phyloP scores from a whole-genome alignment of 2,797 vertebrate species.

The Melanotaenia parkinsoni region DNA sequence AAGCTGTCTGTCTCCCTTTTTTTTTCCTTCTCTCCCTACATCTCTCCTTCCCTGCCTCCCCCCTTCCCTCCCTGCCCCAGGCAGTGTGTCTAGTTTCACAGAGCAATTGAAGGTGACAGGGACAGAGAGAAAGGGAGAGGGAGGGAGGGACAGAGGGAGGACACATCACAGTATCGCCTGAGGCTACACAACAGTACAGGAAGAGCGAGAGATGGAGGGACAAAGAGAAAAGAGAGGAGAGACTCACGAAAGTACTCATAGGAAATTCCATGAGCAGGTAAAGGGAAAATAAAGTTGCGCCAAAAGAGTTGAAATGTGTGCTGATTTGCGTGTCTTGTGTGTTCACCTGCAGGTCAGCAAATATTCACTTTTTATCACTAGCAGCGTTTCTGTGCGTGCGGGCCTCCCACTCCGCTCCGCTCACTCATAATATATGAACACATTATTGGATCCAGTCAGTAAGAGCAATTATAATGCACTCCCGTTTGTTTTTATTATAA shows the following conservation, averaged over 20 bases:
- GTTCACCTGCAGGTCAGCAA: constrained; percentile 20
- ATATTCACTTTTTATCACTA: constrained; percentile 40
- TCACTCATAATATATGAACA: constrained; percentile 74
- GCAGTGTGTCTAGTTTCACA: constrained; percentile 84
- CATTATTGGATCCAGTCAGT: constrained; percentile 72
- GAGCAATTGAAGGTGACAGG: constrained; percentile 86
- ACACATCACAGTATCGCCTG: constrained; percentile 82
- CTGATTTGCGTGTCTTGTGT: constrained; percentile 7
- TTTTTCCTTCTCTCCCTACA: constrained; percentile 28
- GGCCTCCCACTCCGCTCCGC: constrained; percentile 35
- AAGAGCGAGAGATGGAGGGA: constrained; percentile 76
- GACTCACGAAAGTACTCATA: constrained; percentile 60
- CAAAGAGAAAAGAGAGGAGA: constrained; percentile 73
- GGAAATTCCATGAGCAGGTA: constrained; percentile 71
- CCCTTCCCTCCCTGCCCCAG: constrained; percentile 71
- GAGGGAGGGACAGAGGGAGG: constrained; percentile 82
- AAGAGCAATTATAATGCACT: constrained; percentile 79
- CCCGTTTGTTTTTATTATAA: constrained; percentile 82
- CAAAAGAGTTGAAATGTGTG: constrained; percentile 30
- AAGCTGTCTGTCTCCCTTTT: constrained; percentile 65
- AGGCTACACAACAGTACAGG: constrained; percentile 80
- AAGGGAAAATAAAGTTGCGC: constrained; percentile 51
- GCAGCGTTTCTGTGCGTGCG: constrained; percentile 19
- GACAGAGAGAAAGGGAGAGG: constrained; percentile 81
- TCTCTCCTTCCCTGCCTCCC: constrained; percentile 27